Conservation (phyloP, 2,113 vertebrate species). For the Pseudorasbora parva region DNA sequence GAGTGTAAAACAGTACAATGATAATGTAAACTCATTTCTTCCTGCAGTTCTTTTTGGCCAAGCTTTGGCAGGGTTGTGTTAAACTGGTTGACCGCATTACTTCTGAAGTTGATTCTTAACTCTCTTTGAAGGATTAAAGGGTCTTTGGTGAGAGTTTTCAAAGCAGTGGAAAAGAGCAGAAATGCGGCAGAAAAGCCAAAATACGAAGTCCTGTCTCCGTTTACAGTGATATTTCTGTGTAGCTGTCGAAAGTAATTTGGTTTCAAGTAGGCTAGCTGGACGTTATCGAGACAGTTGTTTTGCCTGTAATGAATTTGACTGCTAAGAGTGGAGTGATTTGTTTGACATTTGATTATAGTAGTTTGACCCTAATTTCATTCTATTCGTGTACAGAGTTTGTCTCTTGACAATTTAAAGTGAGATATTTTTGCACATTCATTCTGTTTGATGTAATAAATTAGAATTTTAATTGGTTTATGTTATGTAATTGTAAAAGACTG, state of each 20-base stretch:
- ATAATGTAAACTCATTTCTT: background rate
- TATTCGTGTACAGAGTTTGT: background rate
- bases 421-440: no score
- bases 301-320: slow-evolving; percentile 15
- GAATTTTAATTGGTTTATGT: background rate
- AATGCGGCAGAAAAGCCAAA: background rate
- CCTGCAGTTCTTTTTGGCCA: no score
- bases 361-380: background rate
- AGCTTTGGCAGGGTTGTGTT: background rate
- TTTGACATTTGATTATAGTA: slow-evolving; percentile 1
- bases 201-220: background rate
- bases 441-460: background rate
- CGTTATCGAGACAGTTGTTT: background rate
- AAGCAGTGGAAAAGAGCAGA: background rate
- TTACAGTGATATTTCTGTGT: background rate
- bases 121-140: slow-evolving; percentile 6
- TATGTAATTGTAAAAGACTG: no score
- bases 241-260: background rate
- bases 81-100: background rate
- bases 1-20: background rate
- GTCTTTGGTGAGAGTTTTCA: slow-evolving; percentile 4
- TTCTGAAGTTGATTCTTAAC: background rate
- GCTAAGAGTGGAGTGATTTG: slow-evolving; percentile 25
- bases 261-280: slow-evolving; percentile 18
- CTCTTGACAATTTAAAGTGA: background rate